Evolutionary conservation across 2,797 vertebrate genomes (phyloP), one percentile per base, ranked within the genome.

Genomic region (Carduelis carduelis): DNA sequence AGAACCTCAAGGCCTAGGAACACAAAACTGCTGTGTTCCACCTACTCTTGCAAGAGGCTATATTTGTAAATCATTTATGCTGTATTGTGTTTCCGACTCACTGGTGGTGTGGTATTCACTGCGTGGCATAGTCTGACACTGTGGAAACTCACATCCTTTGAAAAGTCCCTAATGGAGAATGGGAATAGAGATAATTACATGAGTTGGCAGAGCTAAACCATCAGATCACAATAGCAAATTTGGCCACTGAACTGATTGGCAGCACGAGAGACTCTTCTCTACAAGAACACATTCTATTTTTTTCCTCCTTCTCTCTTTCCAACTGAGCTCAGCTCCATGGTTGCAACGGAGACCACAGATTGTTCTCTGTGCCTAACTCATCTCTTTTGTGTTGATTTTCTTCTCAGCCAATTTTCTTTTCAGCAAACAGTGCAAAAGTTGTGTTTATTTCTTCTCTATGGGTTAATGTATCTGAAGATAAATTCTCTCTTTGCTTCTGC

Each of bases 171-270:
- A 89, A 91, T 93, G 78, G 89, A 86, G 63, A 92, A 93, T 69
- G 52, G 80, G 59, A 96, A 95, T 83, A 87, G 95, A 93, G 89
- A 94, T 93, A 97, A 96, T 96, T 92, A 87, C 53, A 81, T 53
- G 74, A 95, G 65, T 28, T 95, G 94, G 94, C 93, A 95, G 93
- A 94, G 64, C 83, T 93, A 83, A 97, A 75, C 90, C 92, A 83
- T 82, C 82, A 90, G 88, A 95, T 94, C 89, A 96, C 95, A 96
- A 96, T 95, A 95, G 91, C 87, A 92, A 96, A 93, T 96, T 92
- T 96, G 95, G 94, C 93, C 69, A 89, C 78, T 0, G 22, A 94
- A 87, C 47, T 86, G 89, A 96, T 95, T 90, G 95, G 90, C 91
- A 95, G 74, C 79, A 94, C 39, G 61, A 97, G 76, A 95, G 82